Evolutionary conservation across 2,797 vertebrate species (phyloP), one percentile per base, ranked within the genome.

Genomic region (Micrastur ruficollis): DNA sequence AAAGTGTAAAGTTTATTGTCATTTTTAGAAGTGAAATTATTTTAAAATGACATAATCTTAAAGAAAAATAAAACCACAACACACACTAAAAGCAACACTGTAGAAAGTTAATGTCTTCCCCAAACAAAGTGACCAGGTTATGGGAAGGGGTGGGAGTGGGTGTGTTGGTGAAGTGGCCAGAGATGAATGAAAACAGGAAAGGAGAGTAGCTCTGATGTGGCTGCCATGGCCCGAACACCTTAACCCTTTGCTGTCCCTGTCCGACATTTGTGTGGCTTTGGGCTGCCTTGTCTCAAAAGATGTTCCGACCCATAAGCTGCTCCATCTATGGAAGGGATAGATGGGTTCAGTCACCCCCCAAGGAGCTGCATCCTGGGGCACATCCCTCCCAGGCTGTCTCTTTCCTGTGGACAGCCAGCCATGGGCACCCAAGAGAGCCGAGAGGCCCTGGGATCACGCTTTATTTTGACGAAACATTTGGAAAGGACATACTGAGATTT

Each of bases 161-260:
- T 93, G 93, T 92, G 78, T 44, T 95, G 78, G 75, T 85, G 74
- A 95, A 96, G 74, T 19, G 40, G 71, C 56, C 91, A 93, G 71
- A 76, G 92, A 94, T 96, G 89, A 95, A 97, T 96, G 90, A 95
- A 97, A 97, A 95, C 93, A 95, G 95, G 96, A 98, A 96, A 91
- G 86, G 53, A 86, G 85, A 91, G 63, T 61, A 87, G 90, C 79
- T 91, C 90, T 82, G 86, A 86, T 93, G 94, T 79, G 92, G 83
- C 72, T 82, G 58, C 0, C 0, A 72, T 50, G 62, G 58, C 47
- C 50, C 14, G 12, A 91, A 52, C 68, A 75, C 42, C 42, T 96
- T 97, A 97, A 97, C 96, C 81, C 95, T 92, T 97, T 95, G 34
- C 26, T 89, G 67, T 40, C 56, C 27, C 40, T 91, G 78, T 87